phyloP scores from a whole-genome alignment of 2,113 vertebrate genomes.

The Bujurquina vittata region DNA sequence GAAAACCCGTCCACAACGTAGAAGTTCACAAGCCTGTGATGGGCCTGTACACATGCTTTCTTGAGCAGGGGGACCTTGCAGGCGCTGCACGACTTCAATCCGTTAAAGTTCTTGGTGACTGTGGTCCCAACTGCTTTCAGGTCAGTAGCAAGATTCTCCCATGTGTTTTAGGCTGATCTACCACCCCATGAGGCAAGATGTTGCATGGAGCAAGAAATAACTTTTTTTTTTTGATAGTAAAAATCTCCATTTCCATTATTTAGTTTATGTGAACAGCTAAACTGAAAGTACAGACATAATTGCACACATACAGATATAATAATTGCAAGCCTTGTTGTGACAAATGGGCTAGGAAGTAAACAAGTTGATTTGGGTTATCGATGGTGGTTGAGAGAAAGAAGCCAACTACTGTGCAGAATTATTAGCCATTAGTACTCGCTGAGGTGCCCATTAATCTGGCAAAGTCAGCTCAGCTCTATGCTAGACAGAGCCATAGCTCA shows the following conservation, averaged over 20 bases:
- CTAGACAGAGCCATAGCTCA: conserved; percentile 26
- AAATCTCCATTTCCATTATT: background rate
- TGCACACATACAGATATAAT: background rate
- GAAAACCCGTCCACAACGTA: too few relatives aligned
- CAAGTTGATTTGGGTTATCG: background rate
- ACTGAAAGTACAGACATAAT: background rate
- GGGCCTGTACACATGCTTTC: too few relatives aligned
- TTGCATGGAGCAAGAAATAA: background rate
- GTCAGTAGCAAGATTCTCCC: too few relatives aligned
- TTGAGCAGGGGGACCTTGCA: too few relatives aligned
- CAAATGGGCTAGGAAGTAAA: conserved; percentile 3
- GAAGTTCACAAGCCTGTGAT: too few relatives aligned
- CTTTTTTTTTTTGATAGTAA: background rate
- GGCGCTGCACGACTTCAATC: too few relatives aligned
- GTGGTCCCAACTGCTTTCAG: too few relatives aligned
- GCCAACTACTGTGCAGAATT: conserved; percentile 44
- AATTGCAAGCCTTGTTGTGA: conserved; percentile 4
- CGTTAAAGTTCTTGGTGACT: too few relatives aligned
- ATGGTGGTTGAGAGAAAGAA: conserved; percentile 15
- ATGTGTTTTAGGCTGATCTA: too few relatives aligned
- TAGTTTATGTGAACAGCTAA: background rate
- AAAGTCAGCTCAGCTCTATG: conserved; percentile 30
- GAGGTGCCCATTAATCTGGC: conserved; percentile 51
- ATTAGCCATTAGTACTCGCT: conserved; percentile 51
- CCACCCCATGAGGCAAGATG: too few relatives aligned